phyloP scores from a whole-genome alignment of 2,888 invertebrate genomes.

The Noctuana brunneofusca region DNA sequence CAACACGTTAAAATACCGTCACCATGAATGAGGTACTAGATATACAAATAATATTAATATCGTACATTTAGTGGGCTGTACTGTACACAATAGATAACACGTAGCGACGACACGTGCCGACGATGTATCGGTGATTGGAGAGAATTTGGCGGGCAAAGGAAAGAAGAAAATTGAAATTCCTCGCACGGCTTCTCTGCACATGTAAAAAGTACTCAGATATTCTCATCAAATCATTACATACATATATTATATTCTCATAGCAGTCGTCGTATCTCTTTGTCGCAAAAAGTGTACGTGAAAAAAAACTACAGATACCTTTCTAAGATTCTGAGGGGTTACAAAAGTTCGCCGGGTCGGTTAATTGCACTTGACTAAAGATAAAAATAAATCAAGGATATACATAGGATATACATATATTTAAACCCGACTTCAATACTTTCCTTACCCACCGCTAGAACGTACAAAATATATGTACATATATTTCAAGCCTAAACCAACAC shows the following conservation, averaged over 20 bases:
- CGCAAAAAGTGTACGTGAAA: too few species aligned
- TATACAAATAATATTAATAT: not conserved
- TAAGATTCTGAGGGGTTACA: too few species aligned
- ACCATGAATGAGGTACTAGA: too few species aligned
- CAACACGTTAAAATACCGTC: too few species aligned
- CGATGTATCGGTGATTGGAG: slow-evolving; percentile 4
- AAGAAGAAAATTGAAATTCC: slow-evolving; percentile 2
- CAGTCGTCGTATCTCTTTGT: not conserved
- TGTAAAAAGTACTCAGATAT: not conserved
- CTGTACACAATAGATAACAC: not conserved
- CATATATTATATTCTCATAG: not conserved
- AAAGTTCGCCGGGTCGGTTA: too few species aligned
- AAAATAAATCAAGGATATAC: too few species aligned
- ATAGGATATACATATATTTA: too few species aligned
- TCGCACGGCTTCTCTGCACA: not conserved
- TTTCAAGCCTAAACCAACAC: slow-evolving; percentile 1
- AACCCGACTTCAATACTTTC: not conserved
- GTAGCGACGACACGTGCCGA: not conserved
- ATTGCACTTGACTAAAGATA: too few species aligned
- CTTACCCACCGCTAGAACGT: not conserved
- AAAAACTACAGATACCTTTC: too few species aligned
- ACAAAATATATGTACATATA: not conserved
- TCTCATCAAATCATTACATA: not conserved
- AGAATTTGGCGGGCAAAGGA: not conserved
- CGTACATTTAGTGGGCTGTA: not conserved